These are phyloP conservation scores for Mystacides longicornis DNA, from an alignment of 2,888 invertebrate genomes.

Conservation along the genomic window DNA sequence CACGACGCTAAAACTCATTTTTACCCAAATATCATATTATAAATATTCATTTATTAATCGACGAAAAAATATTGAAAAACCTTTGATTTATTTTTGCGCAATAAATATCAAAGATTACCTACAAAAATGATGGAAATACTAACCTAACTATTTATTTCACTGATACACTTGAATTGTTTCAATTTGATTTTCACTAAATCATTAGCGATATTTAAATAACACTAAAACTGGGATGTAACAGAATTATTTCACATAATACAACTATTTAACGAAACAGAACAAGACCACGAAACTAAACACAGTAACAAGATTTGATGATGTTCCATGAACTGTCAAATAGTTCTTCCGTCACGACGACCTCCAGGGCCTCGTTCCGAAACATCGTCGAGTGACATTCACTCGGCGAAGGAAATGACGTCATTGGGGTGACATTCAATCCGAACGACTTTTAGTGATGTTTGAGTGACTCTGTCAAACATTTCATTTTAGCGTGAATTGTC, in stretches of 20 bases:
- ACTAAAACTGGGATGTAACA: not conserved
- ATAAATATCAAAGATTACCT: not conserved
- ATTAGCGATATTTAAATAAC: not conserved
- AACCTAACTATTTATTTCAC: slow-evolving; percentile 13
- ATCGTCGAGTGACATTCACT: no score
- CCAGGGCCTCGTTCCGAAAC: no score
- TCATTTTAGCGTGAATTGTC: no score
- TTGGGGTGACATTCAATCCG: no score
- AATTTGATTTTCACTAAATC: not conserved
- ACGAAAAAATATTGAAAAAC: slow-evolving; percentile 4
- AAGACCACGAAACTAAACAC: not conserved
- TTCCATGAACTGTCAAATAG: not conserved
- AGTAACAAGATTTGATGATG: not conserved
- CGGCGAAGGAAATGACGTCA: no score
- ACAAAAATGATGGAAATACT: slow-evolving; percentile 13
- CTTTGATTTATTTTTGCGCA: slow-evolving; percentile 16
- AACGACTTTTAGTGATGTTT: no score
- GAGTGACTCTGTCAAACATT: no score
- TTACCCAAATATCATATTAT: not conserved
- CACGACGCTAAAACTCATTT: no score
- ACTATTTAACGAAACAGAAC: not conserved
- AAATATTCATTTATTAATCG: no score
- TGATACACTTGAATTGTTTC: not conserved
- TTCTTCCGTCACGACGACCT: not conserved
- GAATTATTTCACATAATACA: not conserved